Base-by-base conservation (phyloP, 2,113 vertebrate species). In the Struthio camelus region DNA sequence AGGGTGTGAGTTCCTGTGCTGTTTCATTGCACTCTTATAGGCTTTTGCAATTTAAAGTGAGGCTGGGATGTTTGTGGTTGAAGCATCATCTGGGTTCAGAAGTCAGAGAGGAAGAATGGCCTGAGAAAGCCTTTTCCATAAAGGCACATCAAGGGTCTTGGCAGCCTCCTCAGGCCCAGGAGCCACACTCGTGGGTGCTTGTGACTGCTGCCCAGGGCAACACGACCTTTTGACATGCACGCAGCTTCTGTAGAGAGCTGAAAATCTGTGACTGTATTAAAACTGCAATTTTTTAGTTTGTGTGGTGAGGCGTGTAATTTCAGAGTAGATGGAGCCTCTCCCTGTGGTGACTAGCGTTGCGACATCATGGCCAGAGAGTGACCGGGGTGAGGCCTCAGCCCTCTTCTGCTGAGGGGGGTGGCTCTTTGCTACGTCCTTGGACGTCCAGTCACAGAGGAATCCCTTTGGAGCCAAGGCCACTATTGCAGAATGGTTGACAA, bases 391-490 rank as follows among this genome's bases (percentile, higher is more conserved):
- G 11, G 16, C 53, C 36, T 59, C 25, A 10, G 8, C 34, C 59
- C 4, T 14, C 79, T 22, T 82, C 25, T 17, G 14, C 14, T 36
- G 59, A 48, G 13, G 4, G 4, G 4, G 8, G 4, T 64, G 38
- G 12, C 38, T 90, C 36, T 78, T 51, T 38, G 17, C 1, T 1
- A 17, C 3, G 28, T 70, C 25, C n/a, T 14, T 54, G 51, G 36
- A 14, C 38, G 61, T 87, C 50, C 46, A 81, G 44, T 3, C 1
- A 0, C 8, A 23, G 50, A 3, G 20, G 1, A 36, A 36, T 70
- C 30, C 36, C 64, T 69, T 61, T 0, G 1, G 56, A 89, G 38
- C 38, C 1, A 1, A 14, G 13, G 27, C 30, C 0, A 0, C 23
- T 66, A 1, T 50, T 54, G 24, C 16, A 38, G 28, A 2, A 36